Conservation (phyloP, 2,797 vertebrate genomes). For the Gymnocypris eckloni region DNA sequence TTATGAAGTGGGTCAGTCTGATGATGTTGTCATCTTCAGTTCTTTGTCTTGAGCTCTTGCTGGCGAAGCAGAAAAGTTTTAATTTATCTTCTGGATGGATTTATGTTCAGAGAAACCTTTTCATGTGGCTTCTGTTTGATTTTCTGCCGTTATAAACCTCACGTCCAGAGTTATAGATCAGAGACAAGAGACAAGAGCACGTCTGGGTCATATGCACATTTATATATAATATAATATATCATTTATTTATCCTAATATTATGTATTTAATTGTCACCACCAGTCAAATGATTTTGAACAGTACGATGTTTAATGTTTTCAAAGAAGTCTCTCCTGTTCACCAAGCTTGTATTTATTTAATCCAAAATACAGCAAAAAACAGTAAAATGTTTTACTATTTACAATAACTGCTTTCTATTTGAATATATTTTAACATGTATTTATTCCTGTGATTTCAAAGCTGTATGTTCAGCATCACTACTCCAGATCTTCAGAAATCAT, state of each 20-base stretch:
- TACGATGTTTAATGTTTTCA: no score
- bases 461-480: no score
- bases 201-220: neutral
- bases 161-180: neutral
- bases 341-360: neutral
- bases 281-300: neutral
- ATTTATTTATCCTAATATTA: neutral
- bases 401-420: no score
- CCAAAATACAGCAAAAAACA: neutral
- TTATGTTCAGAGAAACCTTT: conserved; percentile 11
- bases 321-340: neutral
- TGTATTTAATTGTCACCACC: neutral
- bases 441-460: no score
- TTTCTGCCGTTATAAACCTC: conserved; percentile 4
- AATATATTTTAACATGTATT: no score
- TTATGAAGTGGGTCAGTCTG: neutral
- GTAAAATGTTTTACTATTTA: no score
- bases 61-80: conserved; percentile 37
- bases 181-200: no score
- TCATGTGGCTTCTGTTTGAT: conserved; percentile 27
- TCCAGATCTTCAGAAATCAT: no score
- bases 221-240: neutral
- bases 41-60: conserved; percentile 13
- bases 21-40: neutral
- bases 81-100: conserved; percentile 22